Evolutionary conservation across 2,113 vertebrate species (phyloP), one percentile per base, ranked within the genome.

Genomic region (Tachycineta bicolor): DNA sequence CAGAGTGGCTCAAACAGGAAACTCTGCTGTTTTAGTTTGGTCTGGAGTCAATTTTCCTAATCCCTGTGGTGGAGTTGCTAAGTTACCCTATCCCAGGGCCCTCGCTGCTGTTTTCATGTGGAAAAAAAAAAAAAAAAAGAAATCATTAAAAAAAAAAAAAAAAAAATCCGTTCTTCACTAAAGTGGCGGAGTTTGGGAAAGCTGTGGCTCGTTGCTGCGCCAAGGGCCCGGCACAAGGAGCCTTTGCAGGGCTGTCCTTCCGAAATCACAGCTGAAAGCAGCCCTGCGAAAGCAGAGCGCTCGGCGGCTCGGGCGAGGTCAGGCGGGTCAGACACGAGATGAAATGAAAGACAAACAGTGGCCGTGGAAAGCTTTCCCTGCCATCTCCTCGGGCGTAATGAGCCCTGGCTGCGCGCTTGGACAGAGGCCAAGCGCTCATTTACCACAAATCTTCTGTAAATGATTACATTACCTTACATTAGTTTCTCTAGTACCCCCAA

Each of bases 271-370:
- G 44, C 78, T 69, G 91, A 88, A 92, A 74, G 3, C 41, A 10
- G 93, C 89, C 91, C 79, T 94, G 9, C 6, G 75, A 87, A 75
- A 93, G 75, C 83, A 22, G 88, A 94, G 65, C 52, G 81, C 91
- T 90, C 6, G 6, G 43, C 6, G 11, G 78, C 93, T 87, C 59
- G 3, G 6, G 25, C 2, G 23, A 41, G 95, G 96, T 96, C 94
- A 71, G 85, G 80, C 0, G 26, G 94, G 95, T 96, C 96, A 96
- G 92, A 93, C 91, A 33, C 26, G 90, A 96, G 95, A 79, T 82
- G 94, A 90, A 96, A 95, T 87, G 96, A 91, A 97, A 97, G 96
- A 93, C 96, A 97, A 97, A 96, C 96, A 97, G 96, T 91, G 96
- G 96, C 92, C 85, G 1, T 90, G 94, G 89, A 97, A 96, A 96